Base-by-base conservation (phyloP, 2,797 vertebrate genomes). In the Momotus momota region DNA sequence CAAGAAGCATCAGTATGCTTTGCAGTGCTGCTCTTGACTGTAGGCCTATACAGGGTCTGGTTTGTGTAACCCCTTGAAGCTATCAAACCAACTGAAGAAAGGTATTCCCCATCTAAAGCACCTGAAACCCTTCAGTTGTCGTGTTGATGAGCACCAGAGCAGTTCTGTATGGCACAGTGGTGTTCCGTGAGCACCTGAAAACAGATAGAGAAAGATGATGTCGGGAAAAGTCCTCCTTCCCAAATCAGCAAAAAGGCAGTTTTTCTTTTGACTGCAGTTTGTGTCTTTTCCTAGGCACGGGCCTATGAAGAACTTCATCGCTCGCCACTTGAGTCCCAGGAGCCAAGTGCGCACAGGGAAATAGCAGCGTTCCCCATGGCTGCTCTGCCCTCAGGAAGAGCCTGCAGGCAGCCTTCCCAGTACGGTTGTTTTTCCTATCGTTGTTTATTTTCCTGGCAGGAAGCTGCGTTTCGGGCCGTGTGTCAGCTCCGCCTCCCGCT, bases 401-500 rank as follows among this genome's bases (percentile, higher is more conserved):
- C 48, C 72, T 35, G 22, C 38, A 73, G 22, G 31, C 46, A 73
- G 77, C 17, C 19, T 62, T 22, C 67, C n/a, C 1, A 0, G 35
- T 1, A 0, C 1, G 1, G 9, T 14, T 19, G 20, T 12, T 6
- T 69, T 65, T 27, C 7, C 25, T 7, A 7, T 21, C 31, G 29
- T 12, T 77, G 52, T 85, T 81, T 91, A 15, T 88, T 94, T 88
- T 71, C 51, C 22, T 27, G 60, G 29, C 29, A 78, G 20, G 52
- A 55, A 84, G 43, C 43, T 26, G 26, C 0, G 1, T 11, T 15
- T 22, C 12, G 1, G 17, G 12, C 52, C 2, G 1, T 54, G 40
- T n/a, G 20, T 26, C 2, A 19, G 72, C 94, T 78, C 90, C 86
- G 0, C 93, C 94, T 88, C 80, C 64, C 0, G 7, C 21, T 27